phyloP scores from a whole-genome alignment of 2,888 invertebrate species.

The Nesidiocoris tenuis region DNA sequence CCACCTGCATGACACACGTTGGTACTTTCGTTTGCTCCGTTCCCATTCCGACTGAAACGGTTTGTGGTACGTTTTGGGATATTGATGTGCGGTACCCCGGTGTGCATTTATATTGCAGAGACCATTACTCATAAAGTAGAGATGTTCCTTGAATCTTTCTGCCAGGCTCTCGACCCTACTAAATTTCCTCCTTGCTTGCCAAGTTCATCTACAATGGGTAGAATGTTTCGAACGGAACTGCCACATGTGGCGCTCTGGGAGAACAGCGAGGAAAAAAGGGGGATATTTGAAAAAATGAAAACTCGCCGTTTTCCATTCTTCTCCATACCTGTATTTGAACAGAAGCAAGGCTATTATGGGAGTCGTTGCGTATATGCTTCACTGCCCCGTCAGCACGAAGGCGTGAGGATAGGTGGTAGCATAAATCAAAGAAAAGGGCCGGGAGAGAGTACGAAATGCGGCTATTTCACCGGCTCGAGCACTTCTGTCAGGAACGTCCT shows the following conservation, averaged over 20 bases:
- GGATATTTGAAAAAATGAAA: constrained; percentile 15
- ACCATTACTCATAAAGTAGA: constrained; percentile 29
- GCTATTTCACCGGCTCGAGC: neutral
- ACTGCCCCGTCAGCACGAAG: neutral
- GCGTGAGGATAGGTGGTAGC: neutral
- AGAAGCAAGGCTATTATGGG: neutral
- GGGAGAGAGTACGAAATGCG: neutral
- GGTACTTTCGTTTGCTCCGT: constrained; percentile 7
- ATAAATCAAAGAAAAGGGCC: constrained; percentile 16
- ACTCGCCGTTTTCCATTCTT: constrained; percentile 12
- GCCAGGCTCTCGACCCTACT: neutral
- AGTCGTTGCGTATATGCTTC: constrained; percentile 7
- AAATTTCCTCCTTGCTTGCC: constrained; percentile 13
- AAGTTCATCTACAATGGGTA: constrained; percentile 4
- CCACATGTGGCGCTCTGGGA: constrained; percentile 8
- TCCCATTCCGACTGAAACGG: constrained; percentile 1
- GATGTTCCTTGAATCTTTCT: neutral
- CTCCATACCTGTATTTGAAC: constrained; percentile 12
- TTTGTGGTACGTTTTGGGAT: constrained; percentile 5
- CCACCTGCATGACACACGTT: constrained; percentile 9
- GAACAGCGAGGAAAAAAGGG: neutral
- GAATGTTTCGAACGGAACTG: neutral
- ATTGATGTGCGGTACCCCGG: constrained; percentile 18
- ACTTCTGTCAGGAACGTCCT: neutral
- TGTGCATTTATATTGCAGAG: constrained; percentile 29